A percentile compares a stretch with the other conserved stretches of the same genome.
These are phyloP conservation scores for Timandra comae DNA, from an alignment of 2,888 invertebrate species.

Conservation along the genomic window DNA sequence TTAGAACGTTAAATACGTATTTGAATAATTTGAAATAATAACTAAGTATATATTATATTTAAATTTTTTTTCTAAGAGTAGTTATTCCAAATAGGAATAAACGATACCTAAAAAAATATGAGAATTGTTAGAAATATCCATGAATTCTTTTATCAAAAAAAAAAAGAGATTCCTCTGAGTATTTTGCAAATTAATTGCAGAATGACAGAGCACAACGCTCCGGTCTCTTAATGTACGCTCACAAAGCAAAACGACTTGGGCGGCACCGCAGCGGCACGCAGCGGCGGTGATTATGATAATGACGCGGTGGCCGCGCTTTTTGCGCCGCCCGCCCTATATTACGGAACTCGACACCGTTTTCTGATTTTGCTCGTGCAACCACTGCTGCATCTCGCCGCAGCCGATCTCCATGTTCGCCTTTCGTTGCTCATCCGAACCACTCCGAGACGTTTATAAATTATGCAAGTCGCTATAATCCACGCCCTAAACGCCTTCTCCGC, in stretches of 20 bases:
- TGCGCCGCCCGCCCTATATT: constrained; percentile 61
- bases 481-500: constrained; percentile 71
- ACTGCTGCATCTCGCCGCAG: constrained; percentile 28
- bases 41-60: no score
- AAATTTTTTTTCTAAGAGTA: no score
- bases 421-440: constrained; percentile 50
- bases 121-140: no score
- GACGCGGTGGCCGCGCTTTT: constrained; percentile 72
- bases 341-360: constrained; percentile 63
- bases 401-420: constrained; percentile 33
- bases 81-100: no score
- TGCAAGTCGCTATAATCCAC: constrained; percentile 73
- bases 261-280: constrained; percentile 61
- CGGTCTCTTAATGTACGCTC: constrained; percentile 68
- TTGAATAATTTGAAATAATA: no score
- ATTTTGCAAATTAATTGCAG: constrained; percentile 68
- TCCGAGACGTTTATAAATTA: constrained; percentile 69
- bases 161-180: constrained; percentile 47
- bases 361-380: constrained; percentile 38
- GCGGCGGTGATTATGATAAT: constrained; percentile 74
- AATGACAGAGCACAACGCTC: constrained; percentile 69
- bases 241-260: constrained; percentile 72
- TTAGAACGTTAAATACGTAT: no score
- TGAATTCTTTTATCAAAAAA: no score
- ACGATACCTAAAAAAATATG: no score